These are phyloP conservation scores for Lomographa bimaculata DNA, from an alignment of 2,888 invertebrate species.

Conservation along the genomic window DNA sequence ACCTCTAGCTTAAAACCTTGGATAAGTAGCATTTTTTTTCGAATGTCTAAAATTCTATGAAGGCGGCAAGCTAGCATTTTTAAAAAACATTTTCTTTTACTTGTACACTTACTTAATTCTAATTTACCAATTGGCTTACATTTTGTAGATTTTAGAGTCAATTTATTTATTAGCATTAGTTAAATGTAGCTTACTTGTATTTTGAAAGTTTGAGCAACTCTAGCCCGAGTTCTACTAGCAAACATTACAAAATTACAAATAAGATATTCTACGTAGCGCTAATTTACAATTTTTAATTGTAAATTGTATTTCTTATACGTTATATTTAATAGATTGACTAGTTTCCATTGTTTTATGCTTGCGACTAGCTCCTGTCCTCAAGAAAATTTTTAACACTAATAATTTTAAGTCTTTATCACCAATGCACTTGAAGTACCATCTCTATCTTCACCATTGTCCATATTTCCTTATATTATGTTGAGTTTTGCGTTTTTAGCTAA, in stretches of 20 bases:
- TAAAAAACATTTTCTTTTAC: conserved; percentile 2
- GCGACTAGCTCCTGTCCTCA: too few species aligned
- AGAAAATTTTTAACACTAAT: conserved; percentile 5
- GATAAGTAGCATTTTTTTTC: too few species aligned
- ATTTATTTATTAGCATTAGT: too few species aligned
- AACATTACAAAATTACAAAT: conserved; percentile 11
- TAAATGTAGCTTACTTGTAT: too few species aligned
- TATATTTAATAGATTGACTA: not conserved
- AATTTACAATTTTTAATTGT: conserved; percentile 5
- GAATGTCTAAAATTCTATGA: conserved; percentile 11
- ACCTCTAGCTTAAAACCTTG: too few species aligned
- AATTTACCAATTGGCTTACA: conserved; percentile 11
- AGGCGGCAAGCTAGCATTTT: conserved; percentile 16
- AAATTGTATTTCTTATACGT: not conserved
- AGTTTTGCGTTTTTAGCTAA: too few species aligned
- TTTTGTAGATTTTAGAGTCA: not conserved
- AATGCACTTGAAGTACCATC: conserved; percentile 1
- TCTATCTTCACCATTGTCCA: not conserved
- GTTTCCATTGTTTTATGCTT: too few species aligned
- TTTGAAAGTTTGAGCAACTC: conserved; percentile 7
- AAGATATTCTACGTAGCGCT: not conserved
- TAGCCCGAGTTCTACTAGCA: conserved; percentile 1
- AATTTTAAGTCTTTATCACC: not conserved
- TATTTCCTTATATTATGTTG: too few species aligned
- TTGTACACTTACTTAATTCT: conserved; percentile 2